These are phyloP conservation scores for Heliothis peltigera DNA, from an alignment of 2,888 invertebrate species.

Conservation along the genomic window DNA sequence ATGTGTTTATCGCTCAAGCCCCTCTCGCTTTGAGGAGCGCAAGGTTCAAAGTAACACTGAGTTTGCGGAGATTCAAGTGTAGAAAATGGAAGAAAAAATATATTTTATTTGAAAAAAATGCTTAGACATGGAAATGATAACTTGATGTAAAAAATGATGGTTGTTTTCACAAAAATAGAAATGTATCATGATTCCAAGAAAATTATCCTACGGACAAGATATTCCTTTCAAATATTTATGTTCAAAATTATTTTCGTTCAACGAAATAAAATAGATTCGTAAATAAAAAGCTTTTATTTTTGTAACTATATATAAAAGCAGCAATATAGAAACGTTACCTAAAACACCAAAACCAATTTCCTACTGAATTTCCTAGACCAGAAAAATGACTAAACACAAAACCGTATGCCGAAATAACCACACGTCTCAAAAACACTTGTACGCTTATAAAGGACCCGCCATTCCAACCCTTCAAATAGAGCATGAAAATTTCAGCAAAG, in stretches of 20 bases:
- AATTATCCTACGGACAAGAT: too few species aligned
- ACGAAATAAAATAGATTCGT: too few species aligned
- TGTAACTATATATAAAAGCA: too few species aligned
- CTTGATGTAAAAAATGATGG: not conserved
- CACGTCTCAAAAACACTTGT: conserved; percentile 57
- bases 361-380: not conserved
- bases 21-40: conserved; percentile 37
- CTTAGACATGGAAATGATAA: not conserved
- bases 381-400: conserved; percentile 21
- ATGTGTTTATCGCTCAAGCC: conserved; percentile 50
- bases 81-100: not conserved
- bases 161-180: too few species aligned
- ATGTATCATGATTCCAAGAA: too few species aligned
- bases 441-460: conserved; percentile 64
- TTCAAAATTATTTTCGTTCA: too few species aligned
- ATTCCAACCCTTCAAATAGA: conserved; percentile 74
- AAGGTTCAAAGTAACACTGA: conserved; percentile 33
- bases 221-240: too few species aligned
- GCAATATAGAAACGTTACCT: too few species aligned
- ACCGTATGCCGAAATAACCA: conserved; percentile 41
- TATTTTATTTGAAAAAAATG: not conserved
- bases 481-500: conserved; percentile 76
- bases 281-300: too few species aligned
- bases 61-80: not conserved
- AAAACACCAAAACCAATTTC: too few species aligned